Conservation (phyloP, 2,113 vertebrate genomes). For the Cichladusa arquata region DNA sequence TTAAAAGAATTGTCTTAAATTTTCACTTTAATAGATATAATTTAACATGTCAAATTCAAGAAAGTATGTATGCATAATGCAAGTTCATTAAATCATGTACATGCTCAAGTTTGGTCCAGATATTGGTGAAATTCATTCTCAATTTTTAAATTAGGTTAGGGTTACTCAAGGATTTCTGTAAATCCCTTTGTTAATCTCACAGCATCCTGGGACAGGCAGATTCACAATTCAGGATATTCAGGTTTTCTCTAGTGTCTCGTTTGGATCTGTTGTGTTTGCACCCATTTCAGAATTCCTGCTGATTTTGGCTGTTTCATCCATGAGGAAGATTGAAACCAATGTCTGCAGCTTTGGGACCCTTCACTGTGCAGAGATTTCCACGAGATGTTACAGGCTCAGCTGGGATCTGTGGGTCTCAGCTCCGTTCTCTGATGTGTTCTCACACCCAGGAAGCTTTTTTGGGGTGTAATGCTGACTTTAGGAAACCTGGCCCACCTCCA, state of each 20-base stretch:
- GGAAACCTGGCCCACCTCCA: background rate
- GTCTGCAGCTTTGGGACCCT: background rate
- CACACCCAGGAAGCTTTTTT: background rate
- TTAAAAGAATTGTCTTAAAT: background rate
- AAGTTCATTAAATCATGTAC: background rate
- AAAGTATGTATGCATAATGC: background rate
- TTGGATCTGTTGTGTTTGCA: background rate
- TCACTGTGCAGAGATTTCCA: background rate
- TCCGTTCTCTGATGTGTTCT: background rate
- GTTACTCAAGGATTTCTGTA: background rate
- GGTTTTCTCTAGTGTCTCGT: background rate
- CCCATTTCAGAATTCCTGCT: background rate
- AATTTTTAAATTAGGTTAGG: background rate
- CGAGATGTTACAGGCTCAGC: background rate
- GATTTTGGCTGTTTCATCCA: accelerated
- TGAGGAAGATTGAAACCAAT: background rate
- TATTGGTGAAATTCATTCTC: background rate
- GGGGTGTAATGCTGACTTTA: background rate
- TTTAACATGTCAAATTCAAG: background rate
- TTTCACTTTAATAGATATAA: background rate
- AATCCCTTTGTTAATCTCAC: background rate
- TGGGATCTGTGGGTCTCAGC: background rate
- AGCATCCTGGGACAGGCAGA: background rate
- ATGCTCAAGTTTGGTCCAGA: background rate
- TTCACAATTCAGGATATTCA: background rate